Percentiles rank a stretch among this genome's conserved stretches.
These are phyloP conservation scores for Shinisaurus crocodilurus DNA, from an alignment of 2,113 vertebrate species.

Conservation along the genomic window DNA sequence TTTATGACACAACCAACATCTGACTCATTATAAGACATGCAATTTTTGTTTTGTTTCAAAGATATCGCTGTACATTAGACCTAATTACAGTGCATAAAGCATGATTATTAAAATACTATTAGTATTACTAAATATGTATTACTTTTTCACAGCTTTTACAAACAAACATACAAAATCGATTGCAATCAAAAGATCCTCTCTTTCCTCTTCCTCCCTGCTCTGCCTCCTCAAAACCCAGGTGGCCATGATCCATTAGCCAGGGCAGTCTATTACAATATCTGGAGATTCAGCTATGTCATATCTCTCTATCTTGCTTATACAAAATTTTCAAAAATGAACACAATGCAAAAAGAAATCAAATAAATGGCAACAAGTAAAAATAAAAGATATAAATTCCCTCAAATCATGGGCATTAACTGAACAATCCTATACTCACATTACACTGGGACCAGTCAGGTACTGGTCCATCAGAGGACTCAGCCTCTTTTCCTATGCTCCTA, in stretches of 20 bases:
- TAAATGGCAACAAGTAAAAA: not conserved
- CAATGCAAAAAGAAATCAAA: not conserved
- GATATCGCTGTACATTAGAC: not conserved
- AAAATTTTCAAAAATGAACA: not conserved
- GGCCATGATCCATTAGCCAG: not conserved
- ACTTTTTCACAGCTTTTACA: not conserved
- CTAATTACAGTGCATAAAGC: not conserved
- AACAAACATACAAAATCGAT: not conserved
- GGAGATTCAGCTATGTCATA: not conserved
- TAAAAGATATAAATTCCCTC: not conserved
- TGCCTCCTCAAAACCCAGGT: not conserved
- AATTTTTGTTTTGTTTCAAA: not conserved
- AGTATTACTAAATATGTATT: not conserved
- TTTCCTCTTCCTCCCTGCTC: not conserved
- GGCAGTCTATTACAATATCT: not conserved
- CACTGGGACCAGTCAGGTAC: not conserved
- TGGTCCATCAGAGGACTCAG: not conserved
- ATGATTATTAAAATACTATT: not conserved
- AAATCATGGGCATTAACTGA: not conserved
- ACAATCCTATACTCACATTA: not conserved
- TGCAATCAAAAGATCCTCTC: not conserved
- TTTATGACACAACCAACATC: not conserved
- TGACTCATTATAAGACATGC: not conserved
- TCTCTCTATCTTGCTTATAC: not conserved
- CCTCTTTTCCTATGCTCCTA: not conserved